phyloP scores from a whole-genome alignment of 2,888 invertebrate genomes.

The Biston stratarius region DNA sequence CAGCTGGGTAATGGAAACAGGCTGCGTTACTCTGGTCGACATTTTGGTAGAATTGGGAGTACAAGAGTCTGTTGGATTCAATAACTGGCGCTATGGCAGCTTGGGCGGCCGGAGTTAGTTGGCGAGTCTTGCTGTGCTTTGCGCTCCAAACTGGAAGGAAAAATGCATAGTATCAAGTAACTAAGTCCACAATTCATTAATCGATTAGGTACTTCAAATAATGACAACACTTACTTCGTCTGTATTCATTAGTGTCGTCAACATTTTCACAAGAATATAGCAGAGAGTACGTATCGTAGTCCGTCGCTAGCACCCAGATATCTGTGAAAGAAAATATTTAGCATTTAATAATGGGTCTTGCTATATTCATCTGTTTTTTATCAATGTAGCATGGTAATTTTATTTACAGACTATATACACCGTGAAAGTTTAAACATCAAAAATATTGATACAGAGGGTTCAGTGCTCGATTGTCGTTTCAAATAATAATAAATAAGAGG shows the following conservation, averaged over 20 bases:
- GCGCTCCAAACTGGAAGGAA: conserved; percentile 74
- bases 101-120: conserved; percentile 54
- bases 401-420: too few species aligned
- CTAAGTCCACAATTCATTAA: neutral
- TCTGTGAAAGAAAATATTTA: conserved; percentile 56
- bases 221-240: conserved; percentile 58
- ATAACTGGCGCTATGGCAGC: conserved; percentile 56
- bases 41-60: conserved; percentile 58
- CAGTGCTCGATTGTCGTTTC: too few species aligned
- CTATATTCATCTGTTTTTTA: too few species aligned
- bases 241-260: conserved; percentile 55
- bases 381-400: too few species aligned
- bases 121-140: conserved; percentile 67
- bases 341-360: too few species aligned
- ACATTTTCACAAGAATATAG: conserved; percentile 71
- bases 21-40: conserved; percentile 63
- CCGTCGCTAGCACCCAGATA: conserved; percentile 71
- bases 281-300: conserved; percentile 70
- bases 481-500: too few species aligned
- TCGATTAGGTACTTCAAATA: neutral
- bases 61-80: conserved; percentile 55
- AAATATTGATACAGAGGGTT: too few species aligned
- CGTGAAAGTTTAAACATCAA: too few species aligned
- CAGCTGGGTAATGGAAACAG: conserved; percentile 75
- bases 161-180: neutral